These are phyloP conservation scores for Drosophila bipectinata DNA, from an alignment of 1,140 invertebrate species.

Conservation along the genomic window DNA sequence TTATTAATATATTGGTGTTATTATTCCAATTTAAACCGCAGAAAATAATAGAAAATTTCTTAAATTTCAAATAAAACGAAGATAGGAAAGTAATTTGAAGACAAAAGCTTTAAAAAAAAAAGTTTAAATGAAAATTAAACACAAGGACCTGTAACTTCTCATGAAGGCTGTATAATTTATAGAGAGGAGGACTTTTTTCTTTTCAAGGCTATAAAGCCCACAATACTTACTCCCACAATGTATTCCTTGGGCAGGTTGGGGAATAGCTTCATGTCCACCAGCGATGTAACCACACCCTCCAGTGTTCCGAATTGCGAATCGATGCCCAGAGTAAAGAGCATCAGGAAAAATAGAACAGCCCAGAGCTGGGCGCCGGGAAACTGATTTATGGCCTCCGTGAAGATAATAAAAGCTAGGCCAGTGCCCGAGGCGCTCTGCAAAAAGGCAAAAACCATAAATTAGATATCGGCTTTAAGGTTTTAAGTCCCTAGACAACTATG, in stretches of 20 bases:
- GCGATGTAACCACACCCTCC: slow-evolving; percentile 97
- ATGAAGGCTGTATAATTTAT: too few species aligned
- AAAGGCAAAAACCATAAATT: neutral
- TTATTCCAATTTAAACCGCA: too few species aligned
- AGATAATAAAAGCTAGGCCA: slow-evolving; percentile 97
- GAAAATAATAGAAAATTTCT: too few species aligned
- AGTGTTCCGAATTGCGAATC: slow-evolving; percentile 98
- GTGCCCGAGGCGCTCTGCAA: slow-evolving; percentile 95
- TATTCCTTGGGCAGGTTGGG: slow-evolving; percentile 96
- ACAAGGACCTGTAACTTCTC: too few species aligned
- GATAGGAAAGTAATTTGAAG: too few species aligned
- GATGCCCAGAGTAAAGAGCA: slow-evolving; percentile 97
- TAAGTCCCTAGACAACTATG: neutral
- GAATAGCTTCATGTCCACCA: slow-evolving; percentile 97
- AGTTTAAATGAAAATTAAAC: too few species aligned
- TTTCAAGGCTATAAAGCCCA: too few species aligned
- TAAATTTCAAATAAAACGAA: too few species aligned
- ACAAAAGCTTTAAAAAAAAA: too few species aligned
- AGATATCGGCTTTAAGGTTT: neutral
- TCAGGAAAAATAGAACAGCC: slow-evolving; percentile 97
- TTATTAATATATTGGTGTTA: too few species aligned
- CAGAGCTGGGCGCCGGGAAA: slow-evolving; percentile 97
- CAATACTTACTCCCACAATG: slow-evolving; percentile 88
- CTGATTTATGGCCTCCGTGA: slow-evolving; percentile 98
- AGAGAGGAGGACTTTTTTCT: too few species aligned